phyloP scores from a whole-genome alignment of 92 coral and sea anemone species.

The Pocillopora grandis region DNA sequence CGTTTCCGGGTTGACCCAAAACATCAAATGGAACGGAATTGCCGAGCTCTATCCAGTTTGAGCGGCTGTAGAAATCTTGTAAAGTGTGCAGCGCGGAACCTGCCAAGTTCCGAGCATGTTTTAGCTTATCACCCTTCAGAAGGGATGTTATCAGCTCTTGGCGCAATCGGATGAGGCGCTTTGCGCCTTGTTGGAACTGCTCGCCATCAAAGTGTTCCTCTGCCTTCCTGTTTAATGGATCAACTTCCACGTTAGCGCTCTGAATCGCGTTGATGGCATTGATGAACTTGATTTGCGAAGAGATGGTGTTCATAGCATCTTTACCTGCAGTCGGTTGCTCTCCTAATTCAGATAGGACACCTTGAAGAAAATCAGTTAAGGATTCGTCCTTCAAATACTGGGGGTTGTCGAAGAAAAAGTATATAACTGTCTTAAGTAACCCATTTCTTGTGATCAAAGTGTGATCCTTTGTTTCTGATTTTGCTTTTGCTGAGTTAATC shows the following conservation, averaged over 20 bases:
- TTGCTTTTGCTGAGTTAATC: neutral
- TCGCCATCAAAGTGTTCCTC: conserved; percentile 71
- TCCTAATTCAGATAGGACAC: conserved; percentile 6
- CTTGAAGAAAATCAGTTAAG: conserved; percentile 19
- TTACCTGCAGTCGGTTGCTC: conserved; percentile 21
- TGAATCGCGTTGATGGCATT: conserved; percentile 63
- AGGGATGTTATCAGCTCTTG: conserved; percentile 46
- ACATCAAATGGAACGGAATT: conserved; percentile 24
- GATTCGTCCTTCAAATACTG: conserved; percentile 38
- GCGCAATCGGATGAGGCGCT: conserved; percentile 46
- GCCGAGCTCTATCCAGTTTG: conserved; percentile 75
- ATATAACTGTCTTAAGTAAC: conserved; percentile 2
- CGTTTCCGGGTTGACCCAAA: conserved; percentile 45
- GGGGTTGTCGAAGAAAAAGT: conserved; percentile 31
- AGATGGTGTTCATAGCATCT: conserved; percentile 29
- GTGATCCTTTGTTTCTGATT: conserved; percentile 19
- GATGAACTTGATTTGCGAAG: conserved; percentile 53
- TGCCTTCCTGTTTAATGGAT: conserved; percentile 35
- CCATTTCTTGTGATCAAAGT: conserved; percentile 15
- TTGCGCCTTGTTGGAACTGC: conserved; percentile 41
- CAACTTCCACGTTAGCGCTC: conserved; percentile 59
- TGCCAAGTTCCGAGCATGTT: conserved; percentile 55
- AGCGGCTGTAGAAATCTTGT: conserved; percentile 77
- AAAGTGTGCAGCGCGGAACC: conserved; percentile 65
- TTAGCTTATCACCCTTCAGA: conserved; percentile 31